These are phyloP conservation scores for Gouania willdenowi DNA, from an alignment of 2,797 vertebrate species.

Conservation along the genomic window DNA sequence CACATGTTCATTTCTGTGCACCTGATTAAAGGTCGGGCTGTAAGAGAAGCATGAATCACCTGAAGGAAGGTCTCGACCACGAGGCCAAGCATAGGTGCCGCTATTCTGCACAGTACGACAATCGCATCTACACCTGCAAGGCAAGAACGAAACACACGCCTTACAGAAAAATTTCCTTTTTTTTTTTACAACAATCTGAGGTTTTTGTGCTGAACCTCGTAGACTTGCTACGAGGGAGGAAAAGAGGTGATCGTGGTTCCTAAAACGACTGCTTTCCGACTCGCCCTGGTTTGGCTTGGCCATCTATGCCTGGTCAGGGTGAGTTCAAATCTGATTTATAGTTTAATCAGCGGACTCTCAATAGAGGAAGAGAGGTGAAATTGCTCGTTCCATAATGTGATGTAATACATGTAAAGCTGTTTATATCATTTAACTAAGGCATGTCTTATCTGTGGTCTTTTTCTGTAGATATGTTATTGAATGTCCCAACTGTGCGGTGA, in stretches of 20 bases:
- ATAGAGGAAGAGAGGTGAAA: not conserved
- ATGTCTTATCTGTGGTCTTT: not conserved
- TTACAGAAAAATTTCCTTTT: too few relatives aligned
- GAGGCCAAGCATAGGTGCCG: conserved; percentile 92
- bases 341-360: not conserved
- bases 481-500: conserved; percentile 93
- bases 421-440: too few relatives aligned
- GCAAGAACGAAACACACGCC: conserved; percentile 53
- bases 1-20: too few relatives aligned
- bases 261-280: conserved; percentile 97
- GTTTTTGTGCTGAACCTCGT: too few relatives aligned
- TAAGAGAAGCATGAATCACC: conserved; percentile 97
- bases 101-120: conserved; percentile 94
- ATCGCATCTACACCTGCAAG: conserved; percentile 97
- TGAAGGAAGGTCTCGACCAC: conserved; percentile 88
- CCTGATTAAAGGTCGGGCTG: conserved; percentile 82
- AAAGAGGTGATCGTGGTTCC: conserved; percentile 97
- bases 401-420: too few relatives aligned
- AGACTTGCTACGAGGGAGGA: conserved; percentile 96
- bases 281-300: conserved; percentile 98
- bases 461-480: conserved; percentile 90
- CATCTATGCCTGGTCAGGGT: conserved; percentile 99
- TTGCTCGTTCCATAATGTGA: too few relatives aligned
- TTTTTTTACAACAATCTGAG: too few relatives aligned
- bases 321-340: conserved; percentile 75